phyloP scores from a whole-genome alignment of 1,140 invertebrate genomes.

The Ladona fulva region DNA sequence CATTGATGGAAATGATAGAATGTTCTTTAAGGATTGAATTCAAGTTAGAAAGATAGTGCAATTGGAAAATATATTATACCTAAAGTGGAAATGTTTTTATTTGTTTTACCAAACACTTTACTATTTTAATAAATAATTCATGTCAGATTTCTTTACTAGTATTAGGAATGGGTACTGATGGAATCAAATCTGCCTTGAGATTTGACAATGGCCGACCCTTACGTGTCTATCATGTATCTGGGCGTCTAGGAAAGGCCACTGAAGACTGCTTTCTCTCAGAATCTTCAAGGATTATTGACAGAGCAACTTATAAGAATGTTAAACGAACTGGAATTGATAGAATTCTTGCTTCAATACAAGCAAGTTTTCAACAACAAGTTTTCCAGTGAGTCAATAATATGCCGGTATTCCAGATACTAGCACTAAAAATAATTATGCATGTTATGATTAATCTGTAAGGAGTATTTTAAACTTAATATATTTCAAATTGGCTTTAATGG shows the following conservation, averaged over 20 bases:
- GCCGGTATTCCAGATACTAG: slow-evolving; percentile 14
- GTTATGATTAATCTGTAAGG: too few species aligned
- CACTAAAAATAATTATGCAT: slow-evolving; percentile 12
- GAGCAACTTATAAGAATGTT: slow-evolving; percentile 60
- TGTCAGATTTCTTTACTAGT: slow-evolving; percentile 37
- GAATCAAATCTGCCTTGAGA: slow-evolving; percentile 41
- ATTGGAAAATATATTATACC: too few species aligned
- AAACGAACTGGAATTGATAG: slow-evolving; percentile 54
- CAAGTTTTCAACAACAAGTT: slow-evolving; percentile 71
- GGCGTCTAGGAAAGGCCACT: slow-evolving; percentile 68
- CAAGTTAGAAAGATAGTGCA: too few species aligned
- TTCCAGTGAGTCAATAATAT: slow-evolving; percentile 55
- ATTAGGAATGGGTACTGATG: slow-evolving; percentile 56
- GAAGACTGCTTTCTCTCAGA: slow-evolving; percentile 63
- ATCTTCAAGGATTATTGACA: slow-evolving; percentile 50
- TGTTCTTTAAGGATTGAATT: too few species aligned
- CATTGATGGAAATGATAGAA: too few species aligned
- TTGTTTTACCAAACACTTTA: too few species aligned
- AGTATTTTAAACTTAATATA: too few species aligned
- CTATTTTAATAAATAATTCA: too few species aligned
- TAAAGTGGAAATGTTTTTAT: too few species aligned
- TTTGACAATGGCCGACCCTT: slow-evolving; percentile 48
- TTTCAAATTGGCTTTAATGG: too few species aligned
- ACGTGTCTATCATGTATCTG: slow-evolving; percentile 64
- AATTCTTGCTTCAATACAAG: slow-evolving; percentile 64